A percentile compares a stretch with the other conserved stretches of the same genome.
Evolutionary conservation across 2,797 vertebrate species (phyloP).

Genomic region (Perodicticus potto): DNA sequence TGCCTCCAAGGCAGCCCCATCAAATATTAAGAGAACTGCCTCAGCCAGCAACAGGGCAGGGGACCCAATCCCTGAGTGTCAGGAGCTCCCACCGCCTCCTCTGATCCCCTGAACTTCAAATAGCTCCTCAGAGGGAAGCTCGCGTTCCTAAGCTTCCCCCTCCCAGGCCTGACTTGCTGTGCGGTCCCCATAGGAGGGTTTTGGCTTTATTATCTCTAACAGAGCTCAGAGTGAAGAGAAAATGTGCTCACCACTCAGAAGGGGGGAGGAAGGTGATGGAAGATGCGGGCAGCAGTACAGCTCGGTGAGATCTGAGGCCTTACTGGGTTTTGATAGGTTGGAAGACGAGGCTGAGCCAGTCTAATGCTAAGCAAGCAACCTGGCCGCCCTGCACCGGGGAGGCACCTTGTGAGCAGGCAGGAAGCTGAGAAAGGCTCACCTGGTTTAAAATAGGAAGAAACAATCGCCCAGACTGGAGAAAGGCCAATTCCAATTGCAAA

Average conservation of each 20-base stretch:
- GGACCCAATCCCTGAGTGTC: slow-evolving; percentile 60
- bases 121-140: slow-evolving; percentile 75
- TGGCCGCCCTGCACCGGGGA: not conserved
- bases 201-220: not conserved
- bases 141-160: slow-evolving; percentile 37
- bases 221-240: not conserved
- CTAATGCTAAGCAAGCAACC: not conserved
- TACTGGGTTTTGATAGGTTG: not conserved
- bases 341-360: not conserved
- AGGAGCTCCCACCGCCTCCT: slow-evolving; percentile 64
- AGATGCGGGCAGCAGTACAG: not conserved
- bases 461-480: not conserved
- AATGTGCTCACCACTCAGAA: not conserved
- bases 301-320: not conserved
- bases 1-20: slow-evolving; percentile 75
- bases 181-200: not conserved
- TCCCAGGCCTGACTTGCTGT: not conserved
- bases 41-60: slow-evolving; percentile 72
- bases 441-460: not conserved
- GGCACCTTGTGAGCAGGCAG: not conserved
- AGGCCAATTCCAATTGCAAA: not conserved
- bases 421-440: not conserved
- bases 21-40: slow-evolving; percentile 81
- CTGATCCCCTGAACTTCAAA: slow-evolving; percentile 72
- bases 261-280: not conserved